Evolutionary conservation across 2,888 invertebrate genomes (phyloP).

Genomic region (Tenthredo amoena): DNA sequence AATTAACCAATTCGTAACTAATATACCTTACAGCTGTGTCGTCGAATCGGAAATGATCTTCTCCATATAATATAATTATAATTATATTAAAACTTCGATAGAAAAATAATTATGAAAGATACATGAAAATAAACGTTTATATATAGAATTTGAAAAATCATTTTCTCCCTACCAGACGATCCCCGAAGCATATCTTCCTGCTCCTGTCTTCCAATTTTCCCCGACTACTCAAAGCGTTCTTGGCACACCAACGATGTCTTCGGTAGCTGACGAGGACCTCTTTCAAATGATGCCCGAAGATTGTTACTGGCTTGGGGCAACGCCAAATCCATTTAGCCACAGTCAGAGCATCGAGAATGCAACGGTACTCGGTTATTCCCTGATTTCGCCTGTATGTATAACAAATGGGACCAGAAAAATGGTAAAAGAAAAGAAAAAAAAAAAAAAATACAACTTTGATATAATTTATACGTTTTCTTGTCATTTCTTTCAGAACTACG

Average conservation of each 20-base stretch:
- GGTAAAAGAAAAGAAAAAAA: background rate
- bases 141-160: conserved; percentile 55
- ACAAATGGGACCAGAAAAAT: background rate
- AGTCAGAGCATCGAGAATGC: conserved; percentile 55
- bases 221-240: conserved; percentile 63
- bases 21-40: conserved; percentile 25
- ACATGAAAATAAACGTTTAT: conserved; percentile 60
- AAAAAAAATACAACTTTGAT: background rate
- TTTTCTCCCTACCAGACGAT: conserved; percentile 61
- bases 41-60: conserved; percentile 22
- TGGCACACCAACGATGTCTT: conserved; percentile 50
- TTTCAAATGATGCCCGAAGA: conserved; percentile 65
- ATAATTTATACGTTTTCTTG: conserved; percentile 13
- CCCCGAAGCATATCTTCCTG: conserved; percentile 67
- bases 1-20: conserved; percentile 6
- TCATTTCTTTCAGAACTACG: conserved; percentile 63
- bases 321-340: conserved; percentile 51
- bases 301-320: conserved; percentile 68
- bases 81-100: conserved; percentile 37
- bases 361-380: conserved; percentile 55
- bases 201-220: conserved; percentile 68
- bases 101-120: conserved; percentile 49
- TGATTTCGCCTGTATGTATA: conserved; percentile 9
- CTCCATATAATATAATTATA: conserved; percentile 7
- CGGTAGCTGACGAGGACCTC: conserved; percentile 62